phyloP scores from a whole-genome alignment of 2,888 invertebrate species.

The Hypsopygia costalis region DNA sequence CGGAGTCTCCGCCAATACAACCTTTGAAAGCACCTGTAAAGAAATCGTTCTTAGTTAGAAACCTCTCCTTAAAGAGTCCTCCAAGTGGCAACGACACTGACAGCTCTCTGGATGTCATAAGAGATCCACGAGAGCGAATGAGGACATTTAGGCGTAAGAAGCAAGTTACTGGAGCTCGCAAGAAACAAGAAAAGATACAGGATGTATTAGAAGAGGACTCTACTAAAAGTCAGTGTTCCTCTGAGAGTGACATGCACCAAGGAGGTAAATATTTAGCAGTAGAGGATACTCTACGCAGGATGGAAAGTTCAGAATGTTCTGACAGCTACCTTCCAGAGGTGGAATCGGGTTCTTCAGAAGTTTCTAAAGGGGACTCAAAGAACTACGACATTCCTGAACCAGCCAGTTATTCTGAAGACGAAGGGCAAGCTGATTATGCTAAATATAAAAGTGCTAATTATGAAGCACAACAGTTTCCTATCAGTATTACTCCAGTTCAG shows the following conservation, averaged over 20 bases:
- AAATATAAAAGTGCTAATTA: slow-evolving; percentile 61
- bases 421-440: slow-evolving; percentile 72
- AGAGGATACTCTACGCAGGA: slow-evolving; percentile 71
- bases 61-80: slow-evolving; percentile 84
- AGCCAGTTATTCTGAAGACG: slow-evolving; percentile 78
- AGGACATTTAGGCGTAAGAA: slow-evolving; percentile 85
- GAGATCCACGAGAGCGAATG: slow-evolving; percentile 84
- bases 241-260: slow-evolving; percentile 70
- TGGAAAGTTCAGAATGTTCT: slow-evolving; percentile 83
- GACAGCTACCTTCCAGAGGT: slow-evolving; percentile 86
- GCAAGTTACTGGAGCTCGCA: slow-evolving; percentile 80
- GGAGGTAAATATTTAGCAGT: slow-evolving; percentile 57
- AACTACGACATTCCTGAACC: slow-evolving; percentile 58
- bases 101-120: slow-evolving; percentile 84
- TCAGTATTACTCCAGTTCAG: slow-evolving; percentile 70
- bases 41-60: slow-evolving; percentile 80
- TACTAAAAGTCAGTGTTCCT: slow-evolving; percentile 73
- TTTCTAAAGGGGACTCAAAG: slow-evolving; percentile 77
- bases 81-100: slow-evolving; percentile 89
- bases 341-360: slow-evolving; percentile 82
- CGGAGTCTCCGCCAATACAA: slow-evolving; percentile 86
- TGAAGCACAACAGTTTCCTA: slow-evolving; percentile 64
- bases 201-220: slow-evolving; percentile 77
- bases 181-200: slow-evolving; percentile 78
- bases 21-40: slow-evolving; percentile 84